Evolutionary conservation across 92 coral and sea anemone species (phyloP).

Genomic region (Actinernus sp.): DNA sequence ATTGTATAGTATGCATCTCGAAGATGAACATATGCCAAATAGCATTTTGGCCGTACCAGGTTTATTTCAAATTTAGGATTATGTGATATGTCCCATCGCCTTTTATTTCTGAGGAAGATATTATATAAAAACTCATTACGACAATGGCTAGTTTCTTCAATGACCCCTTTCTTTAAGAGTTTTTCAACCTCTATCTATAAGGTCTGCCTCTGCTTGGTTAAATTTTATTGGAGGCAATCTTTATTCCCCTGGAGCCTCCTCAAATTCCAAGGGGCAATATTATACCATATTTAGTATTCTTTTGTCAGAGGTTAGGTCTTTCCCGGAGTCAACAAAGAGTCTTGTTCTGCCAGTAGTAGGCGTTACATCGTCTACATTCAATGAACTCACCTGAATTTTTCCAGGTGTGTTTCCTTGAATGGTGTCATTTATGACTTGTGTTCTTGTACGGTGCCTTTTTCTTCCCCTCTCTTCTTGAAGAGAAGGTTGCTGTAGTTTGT

Average conservation of each 20-base stretch:
- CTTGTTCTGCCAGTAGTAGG: conserved; percentile 10
- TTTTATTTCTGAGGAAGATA: too few relatives aligned
- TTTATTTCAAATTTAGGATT: too few relatives aligned
- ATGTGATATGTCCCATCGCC: too few relatives aligned
- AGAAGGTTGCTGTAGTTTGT: conserved; percentile 15
- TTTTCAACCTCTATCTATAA: neutral
- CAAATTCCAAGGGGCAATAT: conserved; percentile 17
- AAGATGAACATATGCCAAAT: conserved; percentile 2
- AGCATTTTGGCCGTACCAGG: too few relatives aligned
- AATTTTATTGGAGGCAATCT: neutral
- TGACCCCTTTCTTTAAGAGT: neutral
- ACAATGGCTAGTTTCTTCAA: too few relatives aligned
- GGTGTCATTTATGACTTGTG: neutral
- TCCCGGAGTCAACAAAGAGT: conserved; percentile 6
- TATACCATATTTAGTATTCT: conserved; percentile 13
- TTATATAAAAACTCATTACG: too few relatives aligned
- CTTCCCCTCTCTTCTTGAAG: conserved; percentile 13
- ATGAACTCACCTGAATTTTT: conserved; percentile 16
- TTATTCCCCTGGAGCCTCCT: neutral
- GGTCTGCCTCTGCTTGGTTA: conserved; percentile 5
- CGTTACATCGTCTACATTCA: neutral
- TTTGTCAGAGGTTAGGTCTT: conserved; percentile 8
- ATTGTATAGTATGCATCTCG: neutral
- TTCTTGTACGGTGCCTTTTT: conserved; percentile 4
- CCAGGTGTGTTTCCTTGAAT: neutral